phyloP scores from a whole-genome alignment of 2,797 vertebrate species.

The Neosilurus hyrtlii region DNA sequence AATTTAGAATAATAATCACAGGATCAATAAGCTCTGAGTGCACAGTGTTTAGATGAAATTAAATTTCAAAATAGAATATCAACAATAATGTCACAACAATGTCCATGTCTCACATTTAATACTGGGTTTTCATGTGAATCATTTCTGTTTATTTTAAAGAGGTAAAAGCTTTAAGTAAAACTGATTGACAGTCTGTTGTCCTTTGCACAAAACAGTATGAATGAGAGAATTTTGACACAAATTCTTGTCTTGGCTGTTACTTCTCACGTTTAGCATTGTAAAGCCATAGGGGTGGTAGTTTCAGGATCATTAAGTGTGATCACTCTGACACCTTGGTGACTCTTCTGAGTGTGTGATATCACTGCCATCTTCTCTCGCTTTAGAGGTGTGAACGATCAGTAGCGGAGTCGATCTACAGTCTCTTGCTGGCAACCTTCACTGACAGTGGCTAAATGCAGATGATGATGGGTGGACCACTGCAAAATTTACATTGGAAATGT shows the following conservation, averaged over 20 bases:
- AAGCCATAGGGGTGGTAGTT: conserved; percentile 42
- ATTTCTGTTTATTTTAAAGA: neutral
- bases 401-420: conserved; percentile 38
- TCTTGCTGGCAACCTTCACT: conserved; percentile 35
- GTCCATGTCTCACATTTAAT: neutral
- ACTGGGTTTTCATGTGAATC: neutral
- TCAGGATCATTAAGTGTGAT: conserved; percentile 55
- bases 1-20: neutral
- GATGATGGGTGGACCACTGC: conserved; percentile 32
- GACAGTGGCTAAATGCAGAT: conserved; percentile 40
- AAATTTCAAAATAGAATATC: neutral
- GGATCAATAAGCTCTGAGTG: neutral
- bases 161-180: conserved; percentile 11
- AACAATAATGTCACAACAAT: neutral
- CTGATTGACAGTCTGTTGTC: conserved; percentile 1
- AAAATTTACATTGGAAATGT: conserved; percentile 59
- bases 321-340: conserved; percentile 50
- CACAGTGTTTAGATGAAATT: neutral
- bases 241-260: conserved; percentile 21
- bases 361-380: conserved; percentile 43
- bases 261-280: conserved; percentile 21
- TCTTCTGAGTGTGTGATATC: conserved; percentile 48
- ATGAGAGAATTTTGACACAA: conserved; percentile 31
- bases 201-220: conserved; percentile 27
- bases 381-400: conserved; percentile 56